Conservation (phyloP, 2,888 invertebrate species). For the Disparrhopalites patrizii region DNA sequence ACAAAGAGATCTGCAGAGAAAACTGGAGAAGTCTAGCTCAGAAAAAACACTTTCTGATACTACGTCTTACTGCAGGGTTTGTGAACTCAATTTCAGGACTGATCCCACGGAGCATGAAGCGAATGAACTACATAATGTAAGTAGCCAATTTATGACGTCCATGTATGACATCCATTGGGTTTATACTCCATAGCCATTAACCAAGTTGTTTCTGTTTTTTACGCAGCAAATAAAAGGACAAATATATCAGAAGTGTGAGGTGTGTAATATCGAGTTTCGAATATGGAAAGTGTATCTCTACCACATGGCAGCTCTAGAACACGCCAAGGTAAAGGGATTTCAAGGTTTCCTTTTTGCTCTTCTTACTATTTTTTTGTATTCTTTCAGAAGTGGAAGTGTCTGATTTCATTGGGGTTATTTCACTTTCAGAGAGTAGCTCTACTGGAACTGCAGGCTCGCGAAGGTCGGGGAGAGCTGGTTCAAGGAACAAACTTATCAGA, state of each 20-base stretch:
- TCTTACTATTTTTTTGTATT: neutral
- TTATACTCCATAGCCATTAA: too few species aligned
- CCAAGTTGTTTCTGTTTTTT: neutral
- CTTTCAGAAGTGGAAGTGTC: neutral
- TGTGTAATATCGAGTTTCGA: conserved; percentile 47
- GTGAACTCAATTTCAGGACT: conserved; percentile 47
- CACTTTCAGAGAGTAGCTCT: conserved; percentile 41
- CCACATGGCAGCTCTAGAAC: conserved; percentile 47
- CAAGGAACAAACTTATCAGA: conserved; percentile 47
- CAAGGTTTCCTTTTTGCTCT: neutral
- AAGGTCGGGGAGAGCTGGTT: conserved; percentile 39
- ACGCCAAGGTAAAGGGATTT: conserved; percentile 41
- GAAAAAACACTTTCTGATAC: conserved; percentile 46
- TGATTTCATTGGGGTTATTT: neutral
- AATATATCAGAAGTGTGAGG: conserved; percentile 45
- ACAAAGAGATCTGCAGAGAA: conserved; percentile 45
- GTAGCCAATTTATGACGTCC: too few species aligned
- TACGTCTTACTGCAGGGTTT: conserved; percentile 46
- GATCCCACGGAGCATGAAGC: conserved; percentile 48
- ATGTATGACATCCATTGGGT: too few species aligned
- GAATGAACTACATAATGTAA: conserved; percentile 46
- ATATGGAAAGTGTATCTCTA: conserved; percentile 48
- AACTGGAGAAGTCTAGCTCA: conserved; percentile 42
- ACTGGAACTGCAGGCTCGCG: conserved; percentile 43
- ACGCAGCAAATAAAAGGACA: conserved; percentile 45